Evolutionary conservation across 2,888 invertebrate genomes (phyloP).

Genomic region (Perizoma flavofasciatum): DNA sequence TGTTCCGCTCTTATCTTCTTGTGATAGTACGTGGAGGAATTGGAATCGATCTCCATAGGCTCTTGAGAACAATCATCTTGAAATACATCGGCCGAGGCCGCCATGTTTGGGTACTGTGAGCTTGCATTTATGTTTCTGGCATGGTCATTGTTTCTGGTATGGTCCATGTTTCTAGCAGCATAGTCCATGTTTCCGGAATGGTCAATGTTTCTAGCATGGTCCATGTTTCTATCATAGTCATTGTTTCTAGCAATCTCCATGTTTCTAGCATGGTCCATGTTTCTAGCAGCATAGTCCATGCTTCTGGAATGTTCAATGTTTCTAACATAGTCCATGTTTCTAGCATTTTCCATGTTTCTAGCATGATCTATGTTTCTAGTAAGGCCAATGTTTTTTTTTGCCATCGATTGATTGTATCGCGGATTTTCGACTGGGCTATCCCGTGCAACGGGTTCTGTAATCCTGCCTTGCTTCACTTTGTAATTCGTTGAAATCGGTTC

Average conservation of each 20-base stretch:
- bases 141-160: neutral
- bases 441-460: constrained; percentile 6
- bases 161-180: neutral
- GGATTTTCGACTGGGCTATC: constrained; percentile 12
- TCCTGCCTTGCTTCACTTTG: constrained; percentile 9
- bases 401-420: constrained; percentile 4
- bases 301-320: no score
- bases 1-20: constrained; percentile 59
- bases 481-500: constrained; percentile 10
- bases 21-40: constrained; percentile 51
- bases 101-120: constrained; percentile 32
- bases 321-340: no score
- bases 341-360: no score
- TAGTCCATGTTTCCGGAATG: neutral
- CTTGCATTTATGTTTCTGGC: neutral
- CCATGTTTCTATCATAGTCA: neutral
- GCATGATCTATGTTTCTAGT: no score
- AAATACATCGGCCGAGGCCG: constrained; percentile 29
- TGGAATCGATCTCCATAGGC: constrained; percentile 9
- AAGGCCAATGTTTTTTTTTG: neutral
- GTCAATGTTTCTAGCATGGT: constrained; percentile 1
- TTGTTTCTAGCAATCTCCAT: neutral
- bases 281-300: neutral
- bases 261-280: constrained; percentile 8
- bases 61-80: constrained; percentile 3